Base-by-base conservation (phyloP, 1,140 invertebrate species). In the Drosophila aff. region DNA sequence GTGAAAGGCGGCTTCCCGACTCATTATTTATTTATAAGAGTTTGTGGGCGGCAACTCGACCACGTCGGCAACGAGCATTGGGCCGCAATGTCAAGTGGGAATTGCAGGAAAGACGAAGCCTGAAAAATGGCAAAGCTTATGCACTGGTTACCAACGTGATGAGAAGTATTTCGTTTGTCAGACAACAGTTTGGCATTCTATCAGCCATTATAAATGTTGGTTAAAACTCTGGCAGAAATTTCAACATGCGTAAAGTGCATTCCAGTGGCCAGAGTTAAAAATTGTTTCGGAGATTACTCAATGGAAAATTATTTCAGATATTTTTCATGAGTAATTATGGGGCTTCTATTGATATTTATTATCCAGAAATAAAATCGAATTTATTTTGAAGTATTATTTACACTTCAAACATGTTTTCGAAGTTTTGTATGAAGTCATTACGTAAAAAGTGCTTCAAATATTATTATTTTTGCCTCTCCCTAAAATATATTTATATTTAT, bases 11-110 rank as follows among this genome's bases (percentile, higher is more conserved):
- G 76, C 64, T 71, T 72, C 71, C 43, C 59, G 33, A 38, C 47
- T 52, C 46, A 84, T 85, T 78, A 85, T 74, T 81, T 84, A 81
- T 84, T 85, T 84, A 85, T 69, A 65, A 63, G 73, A 44, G 62
- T 49, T 57, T 40, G 52, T 69, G 68, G 65, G 68, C 46, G 33
- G 41, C 40, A 33, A 16, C 16, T 18, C 16, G 9, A 28, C 49
- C 28, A 31, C 49, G 13, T 52, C 5, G 50, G 50, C 49, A 7
- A 16, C n/a, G 36, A 28, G 26, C 53, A 21, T 15, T 23, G n/a
- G 16, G 18, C 31, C 7, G 13, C 52, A 50, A 73, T 72, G 67
- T 73, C 67, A 60, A 50, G 67, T 36, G 53, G 67, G 68, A 36
- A 73, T 31, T 52, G 46, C 31, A 55, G 33, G 21, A 10, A 21